Evolutionary conservation across 2,888 invertebrate species (phyloP), one percentile per base, ranked within the genome.

Genomic region (Dexiosoma caninum): DNA sequence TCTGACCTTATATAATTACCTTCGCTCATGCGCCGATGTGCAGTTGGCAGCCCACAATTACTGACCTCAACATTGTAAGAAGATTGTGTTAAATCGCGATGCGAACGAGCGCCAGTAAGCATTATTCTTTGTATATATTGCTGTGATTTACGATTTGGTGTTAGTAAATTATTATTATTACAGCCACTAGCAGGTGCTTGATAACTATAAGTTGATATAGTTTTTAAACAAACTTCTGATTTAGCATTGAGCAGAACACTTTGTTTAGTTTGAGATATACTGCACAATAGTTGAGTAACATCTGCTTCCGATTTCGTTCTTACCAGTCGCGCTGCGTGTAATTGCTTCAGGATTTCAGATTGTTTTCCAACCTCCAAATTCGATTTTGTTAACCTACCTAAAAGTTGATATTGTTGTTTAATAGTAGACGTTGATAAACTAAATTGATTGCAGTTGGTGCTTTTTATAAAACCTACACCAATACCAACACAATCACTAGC

Each of bases 151-250:
- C 27, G 49, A 23, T 44, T 64, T 21, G 57, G 46, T 37, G 42
- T 60, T 14, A 37, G 9, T 35, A 32, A 12, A 30, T 71, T 59
- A 59, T 59, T 64, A 21, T 53, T 42, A 40, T 37, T 37, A n/a
- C n/a, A n/a, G 49, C 49, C 37, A 7, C 27, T 49, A 12, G 14
- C 37, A 40, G 66, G 57, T 19, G 74, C 44, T 46, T 81, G 85
- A 85, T 85, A 86, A 74, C 83, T 86, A 49, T 90, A 89, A 5
- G 87, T 88, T 19, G 89, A 89, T 46, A 90, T 90, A 12, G 89
- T 87, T 71, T 90, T 86, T n/a, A 90, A 70, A 19, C 89, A 89
- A 75, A 90, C 86, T 66, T 90, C 90, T 0, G 90, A 90, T 78
- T 89, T 90, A 23, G 90, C 90, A 85, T 86, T 87, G 49, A 87